Base-by-base conservation (phyloP, 2,888 invertebrate species). In the Ophonus ardosiacus region DNA sequence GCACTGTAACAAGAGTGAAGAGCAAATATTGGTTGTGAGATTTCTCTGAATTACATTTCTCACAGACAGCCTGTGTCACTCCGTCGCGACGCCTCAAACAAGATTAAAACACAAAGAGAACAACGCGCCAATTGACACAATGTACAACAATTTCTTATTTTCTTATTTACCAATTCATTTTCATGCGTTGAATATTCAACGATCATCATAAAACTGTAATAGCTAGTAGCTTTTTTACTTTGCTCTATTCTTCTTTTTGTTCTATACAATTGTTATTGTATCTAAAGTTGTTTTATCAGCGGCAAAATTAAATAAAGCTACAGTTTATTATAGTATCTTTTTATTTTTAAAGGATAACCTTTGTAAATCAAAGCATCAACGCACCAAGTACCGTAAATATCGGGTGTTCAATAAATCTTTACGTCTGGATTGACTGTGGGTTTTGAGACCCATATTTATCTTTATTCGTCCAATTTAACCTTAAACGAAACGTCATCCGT, bases 41-140 rank as follows among this genome's bases (percentile, higher is more conserved):
- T 84, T 84, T 79, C 84, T 78, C 78, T 79, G 78, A 84, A 84
- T 84, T 84, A 76, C 84, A 84, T 84, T 84, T 84, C 78, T 84
- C 84, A 56, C 79, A 78, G 65, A 65, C 84, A 43, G 65, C 3
- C 71, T 18, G 71, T 40, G 43, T 74, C 43, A 43, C 24, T 21
- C 1, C 71, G 43, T 43, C 71, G 17, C 38, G 71, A 18, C 71
- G 71, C 31, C 68, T 84, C 79, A 84, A 84, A 84, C 78, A 76
- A 57, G 83, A 83, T 82, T 82, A 82, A 76, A 83, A 76, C 74
- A 83, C 83, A 83, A 83, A 83, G 82, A 57, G 71, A 83, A 68
- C 71, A 74, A 18, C 71, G 43, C 43, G 61, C 38, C 71, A 82
- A 82, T 82, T 82, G 65, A 18, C 80, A 80, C 63, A 61, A 61